A percentile compares a stretch with the other conserved stretches of the same genome.
Conservation (phyloP, 1,140 invertebrate genomes). For the Saxidomus purpurata region DNA sequence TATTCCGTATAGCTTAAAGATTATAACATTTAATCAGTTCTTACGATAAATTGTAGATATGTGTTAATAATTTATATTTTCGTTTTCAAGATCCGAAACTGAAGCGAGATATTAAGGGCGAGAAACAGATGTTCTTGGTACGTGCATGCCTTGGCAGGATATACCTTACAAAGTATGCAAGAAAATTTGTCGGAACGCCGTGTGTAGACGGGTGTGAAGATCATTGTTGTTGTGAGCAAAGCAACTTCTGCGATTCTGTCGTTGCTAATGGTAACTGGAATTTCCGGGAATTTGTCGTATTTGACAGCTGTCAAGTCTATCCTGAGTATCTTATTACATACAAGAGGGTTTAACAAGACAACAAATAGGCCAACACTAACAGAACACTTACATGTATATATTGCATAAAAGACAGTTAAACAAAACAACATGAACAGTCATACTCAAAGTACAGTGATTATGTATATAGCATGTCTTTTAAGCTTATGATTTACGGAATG, state of each 20-base stretch:
- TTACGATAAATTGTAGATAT: too few species aligned
- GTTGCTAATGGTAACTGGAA: conserved; percentile 67
- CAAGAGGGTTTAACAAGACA: conserved; percentile 61
- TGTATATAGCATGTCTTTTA: too few species aligned
- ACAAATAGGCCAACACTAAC: too few species aligned
- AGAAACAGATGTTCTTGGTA: conserved; percentile 58
- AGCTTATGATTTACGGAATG: too few species aligned
- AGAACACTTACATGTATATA: too few species aligned
- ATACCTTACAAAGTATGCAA: not conserved
- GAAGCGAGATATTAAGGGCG: not conserved
- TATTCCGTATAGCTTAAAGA: too few species aligned
- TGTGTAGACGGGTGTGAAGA: conserved; percentile 52
- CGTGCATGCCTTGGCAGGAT: conserved; percentile 46
- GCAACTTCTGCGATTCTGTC: conserved; percentile 65
- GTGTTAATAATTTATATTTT: too few species aligned
- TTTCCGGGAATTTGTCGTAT: conserved; percentile 76
- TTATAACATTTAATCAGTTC: too few species aligned
- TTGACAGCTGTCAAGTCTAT: conserved; percentile 66
- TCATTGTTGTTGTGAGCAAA: conserved; percentile 9
- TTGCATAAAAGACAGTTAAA: too few species aligned
- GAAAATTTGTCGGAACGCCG: conserved; percentile 33
- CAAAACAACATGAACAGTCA: too few species aligned
- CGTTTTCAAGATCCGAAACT: conserved; percentile 42
- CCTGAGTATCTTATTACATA: conserved; percentile 77
- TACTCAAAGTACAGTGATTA: too few species aligned